These are phyloP conservation scores for Agriopis marginaria DNA, from an alignment of 2,888 invertebrate genomes.

Conservation along the genomic window DNA sequence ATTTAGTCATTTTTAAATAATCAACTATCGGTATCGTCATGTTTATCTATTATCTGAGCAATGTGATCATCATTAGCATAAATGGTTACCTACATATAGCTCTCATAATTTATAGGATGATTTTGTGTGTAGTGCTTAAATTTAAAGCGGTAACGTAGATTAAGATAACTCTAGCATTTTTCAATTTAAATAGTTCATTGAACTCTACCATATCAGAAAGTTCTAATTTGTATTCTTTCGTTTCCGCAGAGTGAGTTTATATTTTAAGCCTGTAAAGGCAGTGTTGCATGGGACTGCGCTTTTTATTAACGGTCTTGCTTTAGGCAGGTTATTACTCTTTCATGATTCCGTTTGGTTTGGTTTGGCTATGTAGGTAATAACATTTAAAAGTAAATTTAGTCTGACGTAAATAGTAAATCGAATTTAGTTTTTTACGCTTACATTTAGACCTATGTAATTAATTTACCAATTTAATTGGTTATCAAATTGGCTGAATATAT, in stretches of 20 bases:
- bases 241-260: conserved; percentile 39
- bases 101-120: neutral
- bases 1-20: too few species aligned
- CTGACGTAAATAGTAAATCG: neutral
- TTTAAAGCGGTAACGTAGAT: conserved; percentile 1
- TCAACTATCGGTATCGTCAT: neutral
- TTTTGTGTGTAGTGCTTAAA: neutral
- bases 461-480: neutral
- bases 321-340: conserved; percentile 59
- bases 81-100: neutral
- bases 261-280: conserved; percentile 46
- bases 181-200: conserved; percentile 17
- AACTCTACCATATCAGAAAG: conserved; percentile 20
- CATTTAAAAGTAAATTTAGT: neutral
- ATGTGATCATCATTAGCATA: neutral
- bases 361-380: conserved; percentile 26
- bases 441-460: too few species aligned
- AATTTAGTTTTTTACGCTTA: neutral
- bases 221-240: conserved; percentile 17
- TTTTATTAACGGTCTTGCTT: conserved; percentile 50
- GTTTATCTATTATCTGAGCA: neutral
- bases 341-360: conserved; percentile 49
- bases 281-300: conserved; percentile 56
- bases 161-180: neutral
- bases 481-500: neutral